Conservation (phyloP, 1,140 invertebrate genomes). For the honey bee (Apis mellifera) region DNA sequence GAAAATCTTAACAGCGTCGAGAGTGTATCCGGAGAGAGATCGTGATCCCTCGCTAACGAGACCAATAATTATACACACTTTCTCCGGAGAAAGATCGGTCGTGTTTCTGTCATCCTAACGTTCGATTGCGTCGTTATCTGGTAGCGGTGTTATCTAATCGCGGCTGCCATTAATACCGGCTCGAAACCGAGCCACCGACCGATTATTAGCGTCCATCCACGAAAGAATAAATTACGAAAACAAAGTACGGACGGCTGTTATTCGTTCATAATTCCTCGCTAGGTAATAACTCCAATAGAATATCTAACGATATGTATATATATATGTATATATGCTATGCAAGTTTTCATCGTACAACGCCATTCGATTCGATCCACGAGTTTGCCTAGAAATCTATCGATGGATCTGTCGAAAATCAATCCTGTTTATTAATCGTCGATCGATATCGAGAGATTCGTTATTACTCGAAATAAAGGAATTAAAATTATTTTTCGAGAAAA, state of each 20-base stretch:
- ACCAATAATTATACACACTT: conserved; percentile 46
- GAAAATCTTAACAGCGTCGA: conserved; percentile 17
- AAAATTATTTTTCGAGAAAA: too few species aligned
- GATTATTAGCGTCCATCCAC: conserved; percentile 22
- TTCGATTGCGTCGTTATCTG: conserved; percentile 38
- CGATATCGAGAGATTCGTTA: too few species aligned
- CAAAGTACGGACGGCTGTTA: background rate
- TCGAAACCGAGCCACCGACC: background rate
- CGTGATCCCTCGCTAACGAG: conserved; percentile 20
- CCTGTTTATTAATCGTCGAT: too few species aligned
- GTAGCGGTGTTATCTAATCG: conserved; percentile 28
- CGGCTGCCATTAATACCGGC: conserved; percentile 20
- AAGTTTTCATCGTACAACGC: too few species aligned
- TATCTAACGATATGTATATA: too few species aligned
- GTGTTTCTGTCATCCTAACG: conserved; percentile 39
- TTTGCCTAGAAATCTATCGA: too few species aligned
- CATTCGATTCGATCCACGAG: too few species aligned
- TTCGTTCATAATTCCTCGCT: background rate
- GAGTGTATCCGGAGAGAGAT: background rate
- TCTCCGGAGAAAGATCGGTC: conserved; percentile 25
- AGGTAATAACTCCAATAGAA: too few species aligned
- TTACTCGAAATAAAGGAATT: too few species aligned
- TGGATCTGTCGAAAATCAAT: too few species aligned
- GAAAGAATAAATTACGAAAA: conserved; percentile 45
- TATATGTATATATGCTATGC: too few species aligned